Base-by-base conservation (phyloP, 2,113 vertebrate species). In the Rhagologus leucostigma region DNA sequence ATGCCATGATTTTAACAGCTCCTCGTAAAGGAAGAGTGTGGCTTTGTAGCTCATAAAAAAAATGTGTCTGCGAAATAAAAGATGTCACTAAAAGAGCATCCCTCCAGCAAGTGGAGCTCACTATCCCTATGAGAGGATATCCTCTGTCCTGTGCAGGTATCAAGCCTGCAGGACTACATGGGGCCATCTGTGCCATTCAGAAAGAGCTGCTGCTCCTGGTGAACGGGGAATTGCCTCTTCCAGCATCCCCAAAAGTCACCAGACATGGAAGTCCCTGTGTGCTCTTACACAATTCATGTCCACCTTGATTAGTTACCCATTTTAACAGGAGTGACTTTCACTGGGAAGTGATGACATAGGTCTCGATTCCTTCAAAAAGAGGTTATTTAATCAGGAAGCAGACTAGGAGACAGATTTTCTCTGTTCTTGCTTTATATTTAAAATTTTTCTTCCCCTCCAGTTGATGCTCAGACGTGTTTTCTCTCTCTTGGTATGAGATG, bases 211-310 rank as follows among this genome's bases (percentile, higher is more conserved):
- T 85, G 5, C 29, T 84, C 23, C 21, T 41, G 37, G 9, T 29
- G n/a, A 62, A 49, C 9, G 24, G 27, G 50, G 30, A 50, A 30
- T 37, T 5, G 1, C 16, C 70, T 16, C 21, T 78, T 91, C 16
- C 42, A 75, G 23, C 39, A 62, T 18, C 7, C 39, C 23, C 24
- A 59, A 13, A 42, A 77, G 21, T 59, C 39, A 62, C 17, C 50
- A 74, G 33, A 22, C 16, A 17, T 11, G 17, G n/a, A 84, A 44
- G 26, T 46, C n/a, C 32, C 42, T 79, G 32, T 32, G 16, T 49
- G 33, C 42, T 42, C 46, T 70, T 73, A 19, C 33, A 16, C 1
- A 3, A 20, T 65, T 21, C 1, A 0, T 2, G 0, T 14, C 46
- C 20, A 26, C 24, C 46, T 67, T 46, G 29, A 57, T 49, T 46